These are phyloP conservation scores for Serinus canaria DNA, from an alignment of 2,113 vertebrate species.

Conservation along the genomic window DNA sequence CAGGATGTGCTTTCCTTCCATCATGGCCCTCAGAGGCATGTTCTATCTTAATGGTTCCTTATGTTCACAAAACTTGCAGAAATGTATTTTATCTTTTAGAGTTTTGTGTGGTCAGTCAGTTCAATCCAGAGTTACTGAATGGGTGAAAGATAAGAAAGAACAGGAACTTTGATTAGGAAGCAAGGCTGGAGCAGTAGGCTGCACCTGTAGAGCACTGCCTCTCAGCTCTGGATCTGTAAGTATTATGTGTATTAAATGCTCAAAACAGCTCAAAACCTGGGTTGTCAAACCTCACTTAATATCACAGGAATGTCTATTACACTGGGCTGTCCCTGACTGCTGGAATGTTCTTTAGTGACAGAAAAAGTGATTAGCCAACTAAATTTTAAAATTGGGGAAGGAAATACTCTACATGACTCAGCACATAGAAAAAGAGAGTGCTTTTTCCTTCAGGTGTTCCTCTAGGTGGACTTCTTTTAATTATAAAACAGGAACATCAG, in stretches of 20 bases:
- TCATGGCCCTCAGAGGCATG: not conserved
- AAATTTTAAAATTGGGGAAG: not conserved
- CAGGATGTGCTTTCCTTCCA: not conserved
- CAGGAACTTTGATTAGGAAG: not conserved
- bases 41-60: not conserved
- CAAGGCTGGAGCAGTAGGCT: not conserved
- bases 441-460: not conserved
- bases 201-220: not conserved
- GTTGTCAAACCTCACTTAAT: not conserved
- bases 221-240: not conserved
- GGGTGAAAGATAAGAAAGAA: not conserved
- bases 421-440: not conserved
- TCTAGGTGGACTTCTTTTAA: not conserved
- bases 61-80: not conserved
- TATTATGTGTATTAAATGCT: not conserved
- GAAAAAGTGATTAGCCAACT: not conserved
- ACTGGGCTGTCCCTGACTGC: not conserved
- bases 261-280: not conserved
- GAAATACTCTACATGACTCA: not conserved
- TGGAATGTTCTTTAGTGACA: not conserved
- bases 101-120: not conserved
- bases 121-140: not conserved
- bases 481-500: not conserved
- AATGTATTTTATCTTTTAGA: not conserved
- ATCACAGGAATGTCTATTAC: not conserved